Percentiles rank a stretch among this genome's conserved stretches.
These are phyloP conservation scores for Pantala flavescens DNA, from an alignment of 1,140 invertebrate genomes.

Conservation along the genomic window DNA sequence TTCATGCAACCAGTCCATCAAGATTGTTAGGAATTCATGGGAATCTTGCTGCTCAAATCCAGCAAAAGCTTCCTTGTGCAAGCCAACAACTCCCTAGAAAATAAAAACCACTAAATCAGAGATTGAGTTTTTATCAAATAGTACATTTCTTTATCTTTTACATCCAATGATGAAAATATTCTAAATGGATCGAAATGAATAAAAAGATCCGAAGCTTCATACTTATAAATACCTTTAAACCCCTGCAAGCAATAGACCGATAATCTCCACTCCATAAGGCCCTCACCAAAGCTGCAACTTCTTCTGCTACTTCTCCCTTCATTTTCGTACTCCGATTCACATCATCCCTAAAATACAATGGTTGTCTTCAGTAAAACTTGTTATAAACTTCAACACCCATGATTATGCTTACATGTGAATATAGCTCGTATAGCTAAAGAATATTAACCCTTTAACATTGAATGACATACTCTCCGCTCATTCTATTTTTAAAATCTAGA, in stretches of 20 bases:
- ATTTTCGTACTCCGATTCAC: constrained; percentile 36
- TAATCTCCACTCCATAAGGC: constrained; percentile 64
- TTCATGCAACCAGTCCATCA: constrained; percentile 84
- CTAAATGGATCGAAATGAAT: not conserved
- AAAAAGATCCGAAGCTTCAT: too few species aligned
- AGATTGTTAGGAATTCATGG: constrained; percentile 84
- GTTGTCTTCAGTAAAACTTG: too few species aligned
- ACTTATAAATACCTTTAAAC: constrained; percentile 54
- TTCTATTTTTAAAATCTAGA: too few species aligned
- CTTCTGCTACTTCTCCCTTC: constrained; percentile 57
- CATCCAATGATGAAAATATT: not conserved
- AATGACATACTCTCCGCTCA: too few species aligned
- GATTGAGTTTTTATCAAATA: not conserved
- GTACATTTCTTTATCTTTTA: constrained; percentile 13
- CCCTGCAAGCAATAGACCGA: constrained; percentile 63
- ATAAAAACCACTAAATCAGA: constrained; percentile 16
- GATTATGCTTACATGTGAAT: too few species aligned
- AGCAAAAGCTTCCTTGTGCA: constrained; percentile 65
- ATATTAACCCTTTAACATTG: too few species aligned
- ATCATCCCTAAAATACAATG: constrained; percentile 17
- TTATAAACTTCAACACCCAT: too few species aligned
- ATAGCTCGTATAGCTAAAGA: too few species aligned
- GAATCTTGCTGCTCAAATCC: constrained; percentile 87
- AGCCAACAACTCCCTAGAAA: constrained; percentile 55
- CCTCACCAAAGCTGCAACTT: constrained; percentile 62